A percentile compares a stretch with the other conserved stretches of the same genome.
Conservation (phyloP, 2,113 vertebrate species). For the Antechinus stuartii region DNA sequence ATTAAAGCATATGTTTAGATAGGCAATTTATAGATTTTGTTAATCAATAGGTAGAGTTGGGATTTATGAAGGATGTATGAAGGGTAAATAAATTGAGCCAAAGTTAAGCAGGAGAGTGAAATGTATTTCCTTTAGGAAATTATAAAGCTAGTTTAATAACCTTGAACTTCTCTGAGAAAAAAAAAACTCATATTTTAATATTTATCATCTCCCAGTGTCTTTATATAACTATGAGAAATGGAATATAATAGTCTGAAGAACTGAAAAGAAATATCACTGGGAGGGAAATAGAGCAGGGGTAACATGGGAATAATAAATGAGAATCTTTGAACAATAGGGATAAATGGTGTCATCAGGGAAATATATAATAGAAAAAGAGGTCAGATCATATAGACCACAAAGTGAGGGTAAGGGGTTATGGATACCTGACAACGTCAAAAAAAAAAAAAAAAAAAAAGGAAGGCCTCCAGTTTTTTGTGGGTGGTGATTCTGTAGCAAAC, state of each 20-base stretch:
- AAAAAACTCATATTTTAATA: neutral
- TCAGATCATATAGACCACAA: neutral
- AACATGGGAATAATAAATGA: neutral
- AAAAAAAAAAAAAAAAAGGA: neutral
- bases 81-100: neutral
- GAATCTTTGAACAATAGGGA: neutral
- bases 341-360: neutral
- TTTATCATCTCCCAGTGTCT: neutral
- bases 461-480: neutral
- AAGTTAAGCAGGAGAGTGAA: neutral
- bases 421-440: neutral
- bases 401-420: neutral
- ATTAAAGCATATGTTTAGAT: neutral
- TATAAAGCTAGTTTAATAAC: neutral
- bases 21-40: neutral
- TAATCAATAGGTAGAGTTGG: too few species aligned
- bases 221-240: neutral
- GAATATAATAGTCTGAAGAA: neutral
- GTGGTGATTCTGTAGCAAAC: neutral
- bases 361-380: neutral
- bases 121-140: neutral
- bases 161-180: neutral
- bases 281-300: neutral
- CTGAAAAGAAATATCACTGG: neutral
- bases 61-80: neutral